Evolutionary conservation across 1,140 invertebrate genomes (phyloP), one percentile per base, ranked within the genome.

Genomic region (Globodera ellingtonae): DNA sequence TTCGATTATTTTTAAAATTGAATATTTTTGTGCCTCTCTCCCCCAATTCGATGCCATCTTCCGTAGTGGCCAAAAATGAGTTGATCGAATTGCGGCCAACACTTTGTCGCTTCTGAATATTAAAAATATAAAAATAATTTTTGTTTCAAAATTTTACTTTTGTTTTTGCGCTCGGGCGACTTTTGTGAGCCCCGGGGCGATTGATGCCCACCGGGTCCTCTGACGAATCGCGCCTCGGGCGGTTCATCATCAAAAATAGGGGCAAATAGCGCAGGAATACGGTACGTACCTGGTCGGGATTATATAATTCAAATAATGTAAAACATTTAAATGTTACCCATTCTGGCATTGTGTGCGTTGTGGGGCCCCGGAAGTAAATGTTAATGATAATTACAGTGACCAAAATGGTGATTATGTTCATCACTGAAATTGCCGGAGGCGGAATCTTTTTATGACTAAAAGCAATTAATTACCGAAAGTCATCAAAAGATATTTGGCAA

Each of bases 331-430:
- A 35, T 35, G 35, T 35, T 35, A 35, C 96, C 93, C 95, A 95
- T 85, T 94, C 93, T 6, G 69, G 71, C 65, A 81, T 73, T 67
- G 35, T 95, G 95, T 94, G 93, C 9, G 93, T 94, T 52, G 92
- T 91, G 3, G 97, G 97, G 21, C 96, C 96, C 88, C 97, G 92
- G 91, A 98, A 99, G 89, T 99, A 98, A 94, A 95, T 96, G 90
- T 99, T 99, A 88, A 99, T 98, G 86, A 99, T 98, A 87, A 99
- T 94, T 44, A 99, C 97, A 0, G 98, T 99, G 7, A 98, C 75
- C 56, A 59, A 70, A 18, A 99, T 98, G 92, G 96, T 97, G 84
- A 99, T 94, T 44, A 98, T 98, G 90, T 99, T 99, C 95, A 99
- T 98, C 80, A 99, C 97, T 91, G 99, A 99, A 50, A 97, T 99